Conservation (phyloP, 2,797 vertebrate genomes). For the Tarsius wallacei region DNA sequence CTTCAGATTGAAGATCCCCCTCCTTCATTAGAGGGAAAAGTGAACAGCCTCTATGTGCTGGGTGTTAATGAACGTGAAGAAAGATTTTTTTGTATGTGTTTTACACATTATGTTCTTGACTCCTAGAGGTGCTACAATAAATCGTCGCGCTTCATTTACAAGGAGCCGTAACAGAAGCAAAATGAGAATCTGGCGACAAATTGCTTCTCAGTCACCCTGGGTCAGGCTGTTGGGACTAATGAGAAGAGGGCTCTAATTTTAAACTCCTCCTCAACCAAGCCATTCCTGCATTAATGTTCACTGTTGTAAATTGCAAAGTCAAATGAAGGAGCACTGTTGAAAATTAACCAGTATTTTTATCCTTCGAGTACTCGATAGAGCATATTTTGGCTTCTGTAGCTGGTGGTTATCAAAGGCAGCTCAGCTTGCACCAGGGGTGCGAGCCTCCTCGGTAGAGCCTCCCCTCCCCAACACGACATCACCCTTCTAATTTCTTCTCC, state of each 20-base stretch:
- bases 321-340: slow-evolving; percentile 94
- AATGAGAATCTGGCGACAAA: slow-evolving; percentile 93
- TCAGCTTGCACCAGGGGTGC: slow-evolving; percentile 80
- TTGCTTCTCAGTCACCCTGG: slow-evolving; percentile 93
- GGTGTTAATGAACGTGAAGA: slow-evolving; percentile 94
- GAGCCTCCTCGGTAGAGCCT: slow-evolving; percentile 43
- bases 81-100: slow-evolving; percentile 94
- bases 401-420: slow-evolving; percentile 88
- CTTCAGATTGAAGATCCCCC: slow-evolving; percentile 92
- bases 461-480: neutral
- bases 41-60: slow-evolving; percentile 93
- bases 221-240: slow-evolving; percentile 93
- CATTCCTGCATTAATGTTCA: slow-evolving; percentile 93
- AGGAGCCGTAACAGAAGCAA: slow-evolving; percentile 92
- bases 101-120: slow-evolving; percentile 98
- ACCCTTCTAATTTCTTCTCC: slow-evolving; percentile 38
- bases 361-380: slow-evolving; percentile 91
- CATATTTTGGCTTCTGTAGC: slow-evolving; percentile 92
- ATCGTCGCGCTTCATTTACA: slow-evolving; percentile 91
- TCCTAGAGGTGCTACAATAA: slow-evolving; percentile 96
- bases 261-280: slow-evolving; percentile 93
- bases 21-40: slow-evolving; percentile 92
- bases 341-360: slow-evolving; percentile 94
- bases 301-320: slow-evolving; percentile 93
- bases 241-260: slow-evolving; percentile 94